A percentile compares a stretch with the other conserved stretches of the same genome.
Conservation (phyloP, 1,140 invertebrate genomes). For the Probaryconus sp. region DNA sequence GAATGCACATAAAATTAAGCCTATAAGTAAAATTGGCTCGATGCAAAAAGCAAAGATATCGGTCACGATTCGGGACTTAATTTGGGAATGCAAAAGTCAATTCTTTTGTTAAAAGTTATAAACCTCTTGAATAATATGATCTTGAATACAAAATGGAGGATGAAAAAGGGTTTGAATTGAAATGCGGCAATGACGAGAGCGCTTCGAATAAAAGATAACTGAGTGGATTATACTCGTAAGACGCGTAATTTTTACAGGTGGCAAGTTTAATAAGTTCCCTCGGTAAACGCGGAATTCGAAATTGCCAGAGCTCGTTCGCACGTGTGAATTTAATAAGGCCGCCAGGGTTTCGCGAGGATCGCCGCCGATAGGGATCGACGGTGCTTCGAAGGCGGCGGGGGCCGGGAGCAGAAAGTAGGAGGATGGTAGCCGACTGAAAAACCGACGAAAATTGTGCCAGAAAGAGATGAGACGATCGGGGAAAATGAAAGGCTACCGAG, state of each 20-base stretch:
- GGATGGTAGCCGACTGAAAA: neutral
- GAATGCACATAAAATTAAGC: too few relatives aligned
- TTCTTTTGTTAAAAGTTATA: too few relatives aligned
- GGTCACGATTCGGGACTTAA: too few relatives aligned
- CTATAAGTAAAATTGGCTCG: too few relatives aligned
- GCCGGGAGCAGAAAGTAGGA: neutral
- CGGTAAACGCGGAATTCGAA: slow-evolving; percentile 24
- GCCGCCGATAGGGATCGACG: slow-evolving; percentile 32
- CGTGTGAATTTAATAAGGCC: slow-evolving; percentile 53
- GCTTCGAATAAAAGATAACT: slow-evolving; percentile 25
- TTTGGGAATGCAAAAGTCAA: too few relatives aligned
- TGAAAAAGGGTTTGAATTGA: slow-evolving; percentile 9
- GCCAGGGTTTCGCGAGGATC: slow-evolving; percentile 35
- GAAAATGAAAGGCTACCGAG: slow-evolving; percentile 35
- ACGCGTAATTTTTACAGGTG: slow-evolving; percentile 33
- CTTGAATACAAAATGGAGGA: too few relatives aligned
- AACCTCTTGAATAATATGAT: too few relatives aligned
- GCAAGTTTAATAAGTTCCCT: slow-evolving; percentile 40
- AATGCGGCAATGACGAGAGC: slow-evolving; percentile 5
- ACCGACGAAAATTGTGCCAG: neutral
- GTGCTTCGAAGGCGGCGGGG: neutral
- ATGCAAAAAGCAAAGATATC: too few relatives aligned
- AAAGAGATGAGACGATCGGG: slow-evolving; percentile 1
- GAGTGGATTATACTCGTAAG: slow-evolving; percentile 36
- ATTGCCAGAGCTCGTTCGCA: slow-evolving; percentile 41